Evolutionary conservation across 2,888 invertebrate species (phyloP).

Genomic region (Amaurobius ferox): DNA sequence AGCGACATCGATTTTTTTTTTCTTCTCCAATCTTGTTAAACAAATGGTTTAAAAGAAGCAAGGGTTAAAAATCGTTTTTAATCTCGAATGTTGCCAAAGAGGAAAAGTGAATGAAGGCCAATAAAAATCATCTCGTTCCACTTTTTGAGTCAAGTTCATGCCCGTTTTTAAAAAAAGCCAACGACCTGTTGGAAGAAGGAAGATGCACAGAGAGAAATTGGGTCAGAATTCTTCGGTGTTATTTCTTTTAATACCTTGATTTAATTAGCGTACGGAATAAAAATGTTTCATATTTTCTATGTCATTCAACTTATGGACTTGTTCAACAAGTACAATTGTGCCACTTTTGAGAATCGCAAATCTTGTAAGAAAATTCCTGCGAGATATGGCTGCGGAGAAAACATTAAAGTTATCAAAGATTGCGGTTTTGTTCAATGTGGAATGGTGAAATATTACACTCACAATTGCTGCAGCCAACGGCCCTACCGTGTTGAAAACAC

Average conservation of each 20-base stretch:
- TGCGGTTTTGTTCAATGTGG: too few relatives aligned
- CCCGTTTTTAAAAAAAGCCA: conserved; percentile 31
- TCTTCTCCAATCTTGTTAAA: conserved; percentile 7
- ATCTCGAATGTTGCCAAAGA: conserved; percentile 18
- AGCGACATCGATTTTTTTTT: not conserved
- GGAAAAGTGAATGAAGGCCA: conserved; percentile 27
- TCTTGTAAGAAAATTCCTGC: too few relatives aligned
- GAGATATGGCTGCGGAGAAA: too few relatives aligned
- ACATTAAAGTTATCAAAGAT: too few relatives aligned
- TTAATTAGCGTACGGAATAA: conserved; percentile 42
- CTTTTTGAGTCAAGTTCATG: conserved; percentile 62
- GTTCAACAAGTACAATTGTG: not conserved
- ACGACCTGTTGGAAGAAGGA: conserved; percentile 15
- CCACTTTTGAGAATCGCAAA: too few relatives aligned
- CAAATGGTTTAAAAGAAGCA: conserved; percentile 5
- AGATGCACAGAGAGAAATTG: conserved; percentile 34
- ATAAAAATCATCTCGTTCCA: conserved; percentile 45
- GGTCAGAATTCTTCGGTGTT: conserved; percentile 38
- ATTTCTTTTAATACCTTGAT: conserved; percentile 21
- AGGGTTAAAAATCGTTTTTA: conserved; percentile 20
- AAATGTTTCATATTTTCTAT: conserved; percentile 24
- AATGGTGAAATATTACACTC: too few relatives aligned
- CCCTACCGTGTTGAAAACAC: too few relatives aligned
- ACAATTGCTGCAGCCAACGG: too few relatives aligned
- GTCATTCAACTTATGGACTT: conserved; percentile 40